Percentiles rank a stretch among this genome's conserved stretches.
Evolutionary conservation across 2,797 vertebrate species (phyloP).

Genomic region (Rhabdophis nuchalis): DNA sequence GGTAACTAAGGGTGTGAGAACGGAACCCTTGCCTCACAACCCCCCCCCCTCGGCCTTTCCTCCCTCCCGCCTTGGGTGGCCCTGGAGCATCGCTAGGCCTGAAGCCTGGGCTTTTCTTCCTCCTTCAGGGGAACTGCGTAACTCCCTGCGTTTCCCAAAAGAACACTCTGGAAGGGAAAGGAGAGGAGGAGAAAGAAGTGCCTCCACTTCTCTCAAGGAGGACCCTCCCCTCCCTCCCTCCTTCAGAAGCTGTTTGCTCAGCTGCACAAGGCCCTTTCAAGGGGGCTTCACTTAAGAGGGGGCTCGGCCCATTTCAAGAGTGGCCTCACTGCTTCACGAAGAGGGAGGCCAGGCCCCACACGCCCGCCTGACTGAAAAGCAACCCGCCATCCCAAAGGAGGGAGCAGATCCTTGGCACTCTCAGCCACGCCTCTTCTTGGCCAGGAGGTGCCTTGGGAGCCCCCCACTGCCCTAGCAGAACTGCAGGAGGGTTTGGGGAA

Average conservation of each 20-base stretch:
- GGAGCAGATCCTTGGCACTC: neutral
- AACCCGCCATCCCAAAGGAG: too few relatives aligned
- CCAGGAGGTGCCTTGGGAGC: neutral
- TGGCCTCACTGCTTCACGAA: neutral
- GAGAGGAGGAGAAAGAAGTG: neutral
- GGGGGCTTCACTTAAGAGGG: neutral
- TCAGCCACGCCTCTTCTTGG: neutral
- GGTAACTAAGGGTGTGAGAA: neutral
- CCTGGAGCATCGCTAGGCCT: neutral
- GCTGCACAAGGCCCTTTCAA: neutral
- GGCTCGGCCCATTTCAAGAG: neutral
- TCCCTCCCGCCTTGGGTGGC: too few relatives aligned
- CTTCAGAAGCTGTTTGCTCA: neutral
- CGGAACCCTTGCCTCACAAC: neutral
- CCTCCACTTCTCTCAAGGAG: neutral
- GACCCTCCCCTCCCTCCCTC: neutral
- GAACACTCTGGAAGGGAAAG: neutral
- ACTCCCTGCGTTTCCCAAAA: neutral
- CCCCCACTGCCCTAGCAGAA: neutral
- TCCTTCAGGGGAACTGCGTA: neutral
- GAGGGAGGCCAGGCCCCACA: neutral
- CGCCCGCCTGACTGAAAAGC: neutral
- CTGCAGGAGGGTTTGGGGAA: neutral
- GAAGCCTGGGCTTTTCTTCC: neutral
- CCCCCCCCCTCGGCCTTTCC: too few relatives aligned